Conservation (phyloP, 2,888 invertebrate species). For the Drosophila peninsularis region DNA sequence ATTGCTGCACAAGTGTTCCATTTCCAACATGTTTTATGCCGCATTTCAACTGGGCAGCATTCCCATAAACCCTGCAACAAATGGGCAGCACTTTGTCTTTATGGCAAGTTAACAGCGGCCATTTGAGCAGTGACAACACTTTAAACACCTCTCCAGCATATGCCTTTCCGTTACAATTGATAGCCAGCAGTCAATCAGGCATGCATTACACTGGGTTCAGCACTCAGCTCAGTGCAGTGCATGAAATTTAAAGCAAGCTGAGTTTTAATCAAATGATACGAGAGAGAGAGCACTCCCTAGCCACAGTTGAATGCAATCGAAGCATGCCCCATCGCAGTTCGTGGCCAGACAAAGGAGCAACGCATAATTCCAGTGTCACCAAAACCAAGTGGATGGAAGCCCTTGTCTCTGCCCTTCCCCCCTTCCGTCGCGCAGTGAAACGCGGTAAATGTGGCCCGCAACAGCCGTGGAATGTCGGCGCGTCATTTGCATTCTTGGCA, state of each 20-base stretch:
- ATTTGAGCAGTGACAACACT: no score
- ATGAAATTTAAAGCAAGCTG: slow-evolving; percentile 27
- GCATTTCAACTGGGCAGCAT: not conserved
- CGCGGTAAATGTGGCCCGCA: slow-evolving; percentile 43
- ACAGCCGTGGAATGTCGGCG: slow-evolving; percentile 30
- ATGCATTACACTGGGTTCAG: slow-evolving; percentile 6
- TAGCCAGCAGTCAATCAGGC: slow-evolving; percentile 3
- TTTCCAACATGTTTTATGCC: slow-evolving; percentile 1
- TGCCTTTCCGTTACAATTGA: no score
- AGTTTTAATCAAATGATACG: slow-evolving; percentile 39
- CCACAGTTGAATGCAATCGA: slow-evolving; percentile 16
- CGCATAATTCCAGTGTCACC: slow-evolving; percentile 57
- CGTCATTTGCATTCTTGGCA: slow-evolving; percentile 79
- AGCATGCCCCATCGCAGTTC: slow-evolving; percentile 25
- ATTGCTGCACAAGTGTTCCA: slow-evolving; percentile 1
- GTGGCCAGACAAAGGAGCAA: slow-evolving; percentile 34
- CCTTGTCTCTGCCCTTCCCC: slow-evolving; percentile 38
- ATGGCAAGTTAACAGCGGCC: no score
- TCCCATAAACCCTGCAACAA: not conserved
- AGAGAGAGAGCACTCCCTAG: not conserved
- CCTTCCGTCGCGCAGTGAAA: slow-evolving; percentile 24
- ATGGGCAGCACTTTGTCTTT: slow-evolving; percentile 10
- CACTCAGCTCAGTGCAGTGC: not conserved
- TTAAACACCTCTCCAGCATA: no score
- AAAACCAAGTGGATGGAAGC: slow-evolving; percentile 45